These are phyloP conservation scores for Maniola hyperantus DNA, from an alignment of 2,888 invertebrate genomes.

Conservation along the genomic window DNA sequence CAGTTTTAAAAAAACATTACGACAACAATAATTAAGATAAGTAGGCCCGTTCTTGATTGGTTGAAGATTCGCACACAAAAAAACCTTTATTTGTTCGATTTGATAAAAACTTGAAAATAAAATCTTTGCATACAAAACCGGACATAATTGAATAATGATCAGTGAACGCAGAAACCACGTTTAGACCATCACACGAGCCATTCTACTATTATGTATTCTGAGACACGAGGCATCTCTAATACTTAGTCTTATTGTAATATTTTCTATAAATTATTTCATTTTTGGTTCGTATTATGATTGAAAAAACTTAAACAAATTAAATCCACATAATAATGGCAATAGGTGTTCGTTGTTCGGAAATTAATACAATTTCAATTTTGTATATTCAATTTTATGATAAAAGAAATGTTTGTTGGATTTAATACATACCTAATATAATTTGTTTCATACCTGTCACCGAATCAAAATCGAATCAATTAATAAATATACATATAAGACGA, in stretches of 20 bases:
- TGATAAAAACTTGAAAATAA: constrained; percentile 2
- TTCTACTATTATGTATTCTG: background rate
- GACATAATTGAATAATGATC: constrained; percentile 38
- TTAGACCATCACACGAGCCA: constrained; percentile 11
- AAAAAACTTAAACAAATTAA: background rate
- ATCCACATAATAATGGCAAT: constrained; percentile 9
- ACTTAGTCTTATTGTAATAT: too few species aligned
- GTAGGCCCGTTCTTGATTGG: background rate
- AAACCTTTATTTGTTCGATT: constrained; percentile 8
- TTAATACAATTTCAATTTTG: background rate
- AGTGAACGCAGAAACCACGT: constrained; percentile 39
- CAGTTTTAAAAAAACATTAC: background rate
- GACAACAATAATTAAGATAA: background rate
- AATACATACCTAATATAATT: too few species aligned
- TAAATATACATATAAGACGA: too few species aligned
- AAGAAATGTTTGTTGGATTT: too few species aligned
- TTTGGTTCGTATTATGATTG: background rate
- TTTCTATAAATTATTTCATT: constrained; percentile 2
- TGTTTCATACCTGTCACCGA: too few species aligned
- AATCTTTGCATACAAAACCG: constrained; percentile 31
- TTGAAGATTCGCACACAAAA: constrained; percentile 2
- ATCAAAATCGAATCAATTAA: too few species aligned
- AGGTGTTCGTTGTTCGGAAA: background rate
- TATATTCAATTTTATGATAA: background rate
- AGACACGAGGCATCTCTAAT: too few species aligned